These are phyloP conservation scores for Ascaphus truei DNA, from an alignment of 2,113 vertebrate genomes.

Conservation along the genomic window DNA sequence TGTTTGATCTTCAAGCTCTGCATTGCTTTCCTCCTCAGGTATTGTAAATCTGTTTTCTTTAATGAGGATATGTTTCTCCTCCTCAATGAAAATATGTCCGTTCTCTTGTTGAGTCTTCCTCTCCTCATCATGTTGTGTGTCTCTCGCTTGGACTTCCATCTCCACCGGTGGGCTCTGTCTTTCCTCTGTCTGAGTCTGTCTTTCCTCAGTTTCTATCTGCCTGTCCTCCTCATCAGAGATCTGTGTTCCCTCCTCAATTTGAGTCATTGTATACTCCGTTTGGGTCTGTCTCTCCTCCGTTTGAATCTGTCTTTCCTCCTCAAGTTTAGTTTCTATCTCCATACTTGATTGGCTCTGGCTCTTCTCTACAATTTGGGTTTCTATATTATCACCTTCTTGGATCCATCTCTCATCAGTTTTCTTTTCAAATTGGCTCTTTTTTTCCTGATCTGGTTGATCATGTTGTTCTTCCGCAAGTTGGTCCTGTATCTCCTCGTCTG, in stretches of 20 bases:
- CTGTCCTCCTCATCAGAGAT: background rate
- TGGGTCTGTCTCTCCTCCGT: background rate
- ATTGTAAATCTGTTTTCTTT: too few relatives aligned
- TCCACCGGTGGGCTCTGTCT: background rate
- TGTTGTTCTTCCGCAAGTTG: background rate
- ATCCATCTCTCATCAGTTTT: background rate
- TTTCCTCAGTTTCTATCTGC: background rate
- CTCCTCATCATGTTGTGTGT: background rate
- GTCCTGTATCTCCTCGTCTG: background rate
- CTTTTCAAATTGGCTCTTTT: background rate
- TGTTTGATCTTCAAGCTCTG: too few relatives aligned
- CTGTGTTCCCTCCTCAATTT: background rate
- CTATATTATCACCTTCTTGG: background rate
- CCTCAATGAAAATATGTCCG: too few relatives aligned
- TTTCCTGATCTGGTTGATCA: background rate
- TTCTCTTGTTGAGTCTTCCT: background rate
- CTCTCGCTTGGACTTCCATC: background rate
- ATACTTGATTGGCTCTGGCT: background rate
- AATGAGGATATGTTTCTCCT: background rate
- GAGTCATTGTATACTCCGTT: background rate
- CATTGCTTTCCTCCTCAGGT: too few relatives aligned
- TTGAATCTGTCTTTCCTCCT: background rate
- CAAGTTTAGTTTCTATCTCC: background rate
- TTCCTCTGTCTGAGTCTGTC: constrained; percentile 10
- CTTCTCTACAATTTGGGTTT: background rate